Evolutionary conservation across 2,888 invertebrate species (phyloP).

Genomic region (Isoperla grammatica): DNA sequence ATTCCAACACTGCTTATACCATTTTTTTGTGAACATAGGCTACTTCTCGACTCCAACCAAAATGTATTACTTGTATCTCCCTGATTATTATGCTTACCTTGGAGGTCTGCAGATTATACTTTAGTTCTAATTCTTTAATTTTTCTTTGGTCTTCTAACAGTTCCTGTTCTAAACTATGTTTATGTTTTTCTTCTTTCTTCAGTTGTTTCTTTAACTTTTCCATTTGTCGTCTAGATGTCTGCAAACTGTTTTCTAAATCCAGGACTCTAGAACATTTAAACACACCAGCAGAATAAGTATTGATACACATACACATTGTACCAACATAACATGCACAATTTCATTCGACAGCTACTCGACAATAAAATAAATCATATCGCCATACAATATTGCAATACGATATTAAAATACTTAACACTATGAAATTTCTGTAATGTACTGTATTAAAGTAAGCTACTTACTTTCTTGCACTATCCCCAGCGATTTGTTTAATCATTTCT

Average conservation of each 20-base stretch:
- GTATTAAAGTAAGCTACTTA: slow-evolving; percentile 23
- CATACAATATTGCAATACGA: no score
- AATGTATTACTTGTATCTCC: no score
- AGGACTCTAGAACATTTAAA: slow-evolving; percentile 45
- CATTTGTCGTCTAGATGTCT: slow-evolving; percentile 68
- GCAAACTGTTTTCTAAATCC: slow-evolving; percentile 66
- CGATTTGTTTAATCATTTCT: slow-evolving; percentile 50
- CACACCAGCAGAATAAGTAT: no score
- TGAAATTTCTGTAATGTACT: background rate
- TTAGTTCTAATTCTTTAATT: slow-evolving; percentile 45
- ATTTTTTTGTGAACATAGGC: no score
- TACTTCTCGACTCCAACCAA: no score
- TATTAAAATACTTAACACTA: no score
- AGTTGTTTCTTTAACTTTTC: slow-evolving; percentile 68
- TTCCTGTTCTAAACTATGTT: slow-evolving; percentile 61
- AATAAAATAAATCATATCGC: no score
- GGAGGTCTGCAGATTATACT: slow-evolving; percentile 28
- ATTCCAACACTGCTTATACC: no score
- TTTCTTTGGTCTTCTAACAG: slow-evolving; percentile 50
- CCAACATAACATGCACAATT: no score
- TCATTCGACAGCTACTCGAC: no score
- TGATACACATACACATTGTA: no score
- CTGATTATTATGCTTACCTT: slow-evolving; percentile 24
- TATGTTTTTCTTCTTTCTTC: slow-evolving; percentile 67
- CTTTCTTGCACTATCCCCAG: slow-evolving; percentile 59